Evolutionary conservation across 23 tunicate species (phyloP).

Genomic region (Halocynthia aurantium): DNA sequence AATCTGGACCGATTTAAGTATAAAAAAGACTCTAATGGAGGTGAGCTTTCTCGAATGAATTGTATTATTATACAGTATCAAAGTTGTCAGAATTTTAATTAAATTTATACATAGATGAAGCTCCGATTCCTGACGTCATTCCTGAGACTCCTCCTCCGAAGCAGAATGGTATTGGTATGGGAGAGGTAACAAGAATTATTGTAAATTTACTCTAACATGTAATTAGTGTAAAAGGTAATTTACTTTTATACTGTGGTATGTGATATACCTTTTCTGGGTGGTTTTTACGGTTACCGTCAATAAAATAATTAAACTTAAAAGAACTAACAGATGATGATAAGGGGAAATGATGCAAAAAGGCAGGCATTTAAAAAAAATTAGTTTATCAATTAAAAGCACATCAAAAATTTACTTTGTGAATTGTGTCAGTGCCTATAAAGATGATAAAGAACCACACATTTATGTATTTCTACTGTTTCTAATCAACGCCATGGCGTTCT

Average conservation of each 20-base stretch:
- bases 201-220: background rate
- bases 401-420: too few relatives aligned
- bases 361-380: too few relatives aligned
- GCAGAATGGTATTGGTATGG: background rate
- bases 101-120: background rate
- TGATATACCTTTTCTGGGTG: background rate
- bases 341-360: too few relatives aligned
- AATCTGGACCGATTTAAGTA: background rate
- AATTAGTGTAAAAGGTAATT: background rate
- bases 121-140: background rate
- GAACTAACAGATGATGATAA: too few relatives aligned
- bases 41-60: background rate
- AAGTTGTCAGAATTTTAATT: background rate
- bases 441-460: too few relatives aligned
- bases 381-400: too few relatives aligned
- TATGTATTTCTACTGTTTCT: too few relatives aligned
- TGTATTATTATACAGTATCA: background rate
- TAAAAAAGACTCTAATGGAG: background rate
- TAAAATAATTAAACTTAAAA: too few relatives aligned
- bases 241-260: background rate
- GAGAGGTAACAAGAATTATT: background rate
- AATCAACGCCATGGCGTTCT: background rate
- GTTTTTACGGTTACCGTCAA: too few relatives aligned
- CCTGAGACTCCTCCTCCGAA: slow-evolving; percentile 4
- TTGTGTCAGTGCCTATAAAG: too few relatives aligned